phyloP scores from a whole-genome alignment of 2,888 invertebrate genomes.

The Caenorhabditis sp. region DNA sequence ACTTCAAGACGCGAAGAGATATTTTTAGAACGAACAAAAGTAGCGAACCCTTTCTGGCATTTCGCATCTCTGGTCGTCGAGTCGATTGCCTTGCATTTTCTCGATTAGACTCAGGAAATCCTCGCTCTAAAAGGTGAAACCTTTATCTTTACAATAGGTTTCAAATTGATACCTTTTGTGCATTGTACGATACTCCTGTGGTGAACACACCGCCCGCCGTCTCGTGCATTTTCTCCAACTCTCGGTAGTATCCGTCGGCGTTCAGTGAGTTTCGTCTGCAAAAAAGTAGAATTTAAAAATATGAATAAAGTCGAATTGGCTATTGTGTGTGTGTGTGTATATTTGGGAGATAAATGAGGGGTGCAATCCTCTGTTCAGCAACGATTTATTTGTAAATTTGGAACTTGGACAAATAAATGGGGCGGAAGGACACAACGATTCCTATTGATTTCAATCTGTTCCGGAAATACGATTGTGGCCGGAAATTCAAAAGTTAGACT shows the following conservation, averaged over 20 bases:
- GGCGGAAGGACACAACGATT: slow-evolving; percentile 1
- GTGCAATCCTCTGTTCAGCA: no score
- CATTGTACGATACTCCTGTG: slow-evolving; percentile 59
- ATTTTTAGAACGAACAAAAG: background rate
- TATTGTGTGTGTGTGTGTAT: no score
- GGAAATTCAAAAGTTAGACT: no score
- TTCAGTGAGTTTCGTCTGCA: slow-evolving; percentile 75
- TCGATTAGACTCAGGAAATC: slow-evolving; percentile 95
- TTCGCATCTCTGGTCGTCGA: slow-evolving; percentile 97
- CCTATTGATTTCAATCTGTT: background rate
- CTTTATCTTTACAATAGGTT: background rate
- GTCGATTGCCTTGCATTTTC: slow-evolving; percentile 91
- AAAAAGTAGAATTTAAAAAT: slow-evolving; percentile 12
- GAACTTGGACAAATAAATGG: background rate
- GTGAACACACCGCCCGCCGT: slow-evolving; percentile 56
- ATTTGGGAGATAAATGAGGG: no score
- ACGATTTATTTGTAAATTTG: no score
- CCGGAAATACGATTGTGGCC: no score
- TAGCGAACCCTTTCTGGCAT: slow-evolving; percentile 83
- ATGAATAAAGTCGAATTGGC: no score
- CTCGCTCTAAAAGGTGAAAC: slow-evolving; percentile 80
- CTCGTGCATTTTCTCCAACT: slow-evolving; percentile 64
- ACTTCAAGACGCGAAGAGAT: no score
- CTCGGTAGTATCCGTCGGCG: slow-evolving; percentile 65
- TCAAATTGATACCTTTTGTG: slow-evolving; percentile 39